Base-by-base conservation (phyloP, 2,797 vertebrate genomes). In the Kryptolebias ocellatus region DNA sequence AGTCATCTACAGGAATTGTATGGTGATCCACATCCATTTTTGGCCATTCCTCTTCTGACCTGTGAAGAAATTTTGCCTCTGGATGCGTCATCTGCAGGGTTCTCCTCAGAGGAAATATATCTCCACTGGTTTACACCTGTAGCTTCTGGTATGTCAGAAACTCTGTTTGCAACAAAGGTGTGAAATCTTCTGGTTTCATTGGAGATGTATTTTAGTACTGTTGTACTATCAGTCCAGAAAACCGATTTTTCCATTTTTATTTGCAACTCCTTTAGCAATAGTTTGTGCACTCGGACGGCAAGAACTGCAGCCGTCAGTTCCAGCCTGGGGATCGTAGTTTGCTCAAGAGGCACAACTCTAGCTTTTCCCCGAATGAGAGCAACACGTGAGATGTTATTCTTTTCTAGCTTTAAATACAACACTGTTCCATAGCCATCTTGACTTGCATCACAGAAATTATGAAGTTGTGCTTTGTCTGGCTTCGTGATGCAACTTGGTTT, bases 91-190 rank as follows among this genome's bases (percentile, higher is more conserved):
- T 70, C 50, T 6, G 58, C 61, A 9, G 58, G 72, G 34, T 60
- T 79, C 8, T 53, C 34, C 2, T 60, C 64, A 0, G 29, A 28
- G 17, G 20, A 24, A 24, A 24, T 24, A 53, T 72, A 72, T 24
- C 37, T 58, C 74, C 60, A 74, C 11, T 74, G 49, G 0, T 34
- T 2, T 4, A 64, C 14, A 20, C 53, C 45, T 11, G 59, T 37
- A 2, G 45, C 16, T 8, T 64, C 60, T 42, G 29, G 18, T 1
- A 68, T 60, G 5, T n/a, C 9, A 28, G 11, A 24, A 1, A 34
- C 27, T 34, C 39, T 72, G 11, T 76, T 72, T n/a, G 65, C 53
- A 1, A 76, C 11, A 29, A 69, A 80, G 1, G 52, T 80, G n/a
- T 68, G 46, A 18, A 66, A 68, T 2, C 29, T 1, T 11, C 2